Conservation (phyloP, 2,113 vertebrate genomes). For the Canis aureus region DNA sequence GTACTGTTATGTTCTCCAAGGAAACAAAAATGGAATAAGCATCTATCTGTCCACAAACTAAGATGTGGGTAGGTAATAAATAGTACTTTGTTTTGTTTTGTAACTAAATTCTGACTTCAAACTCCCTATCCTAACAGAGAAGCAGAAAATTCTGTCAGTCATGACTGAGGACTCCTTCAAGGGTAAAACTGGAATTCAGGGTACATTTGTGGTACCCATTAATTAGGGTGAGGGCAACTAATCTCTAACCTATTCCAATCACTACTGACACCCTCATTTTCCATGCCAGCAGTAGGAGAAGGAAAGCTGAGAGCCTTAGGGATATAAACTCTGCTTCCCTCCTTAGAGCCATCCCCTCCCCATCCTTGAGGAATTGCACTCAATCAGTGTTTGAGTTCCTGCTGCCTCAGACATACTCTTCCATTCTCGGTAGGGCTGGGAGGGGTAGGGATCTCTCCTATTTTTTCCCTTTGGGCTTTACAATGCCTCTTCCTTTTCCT, state of each 20-base stretch:
- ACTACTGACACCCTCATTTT: neutral
- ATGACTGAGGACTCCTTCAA: neutral
- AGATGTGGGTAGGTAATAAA: neutral
- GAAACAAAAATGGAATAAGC: neutral
- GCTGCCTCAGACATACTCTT: neutral
- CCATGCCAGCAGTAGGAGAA: neutral
- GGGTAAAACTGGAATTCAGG: neutral
- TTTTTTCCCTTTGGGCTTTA: neutral
- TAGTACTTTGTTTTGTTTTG: neutral
- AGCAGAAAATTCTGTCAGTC: slow-evolving; percentile 12
- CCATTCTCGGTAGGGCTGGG: neutral
- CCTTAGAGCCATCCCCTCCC: neutral
- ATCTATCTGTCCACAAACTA: neutral
- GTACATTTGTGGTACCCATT: neutral
- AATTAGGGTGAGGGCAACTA: slow-evolving; percentile 13
- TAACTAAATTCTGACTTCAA: slow-evolving; percentile 27
- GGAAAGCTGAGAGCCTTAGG: neutral
- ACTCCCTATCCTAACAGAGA: neutral
- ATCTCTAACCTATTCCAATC: neutral
- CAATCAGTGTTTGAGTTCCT: neutral
- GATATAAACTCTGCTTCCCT: neutral
- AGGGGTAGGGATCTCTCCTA: neutral
- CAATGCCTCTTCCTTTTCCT: neutral
- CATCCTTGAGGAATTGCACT: neutral
- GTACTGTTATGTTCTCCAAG: neutral